Evolutionary conservation across 2,888 invertebrate species (phyloP).

Genomic region (Calliphora vomitoria): DNA sequence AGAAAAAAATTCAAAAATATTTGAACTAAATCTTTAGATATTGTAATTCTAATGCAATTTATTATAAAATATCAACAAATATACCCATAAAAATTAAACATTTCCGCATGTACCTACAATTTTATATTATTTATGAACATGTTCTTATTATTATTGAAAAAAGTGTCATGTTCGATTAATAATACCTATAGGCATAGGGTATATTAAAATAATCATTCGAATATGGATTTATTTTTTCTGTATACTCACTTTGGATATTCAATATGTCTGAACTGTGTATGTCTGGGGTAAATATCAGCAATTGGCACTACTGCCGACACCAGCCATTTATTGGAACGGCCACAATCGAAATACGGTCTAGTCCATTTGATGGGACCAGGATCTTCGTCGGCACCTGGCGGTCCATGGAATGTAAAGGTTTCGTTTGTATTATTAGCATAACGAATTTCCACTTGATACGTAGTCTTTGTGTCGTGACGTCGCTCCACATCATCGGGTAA

Average conservation of each 20-base stretch:
- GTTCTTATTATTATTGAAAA: too few species aligned
- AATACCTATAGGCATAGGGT: too few species aligned
- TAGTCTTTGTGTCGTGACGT: conserved; percentile 95
- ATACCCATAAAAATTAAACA: too few species aligned
- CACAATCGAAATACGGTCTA: conserved; percentile 98
- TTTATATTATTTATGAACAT: too few species aligned
- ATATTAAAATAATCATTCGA: too few species aligned
- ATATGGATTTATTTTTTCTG: neutral
- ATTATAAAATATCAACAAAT: too few species aligned
- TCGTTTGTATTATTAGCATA: conserved; percentile 98
- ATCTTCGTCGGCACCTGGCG: conserved; percentile 94
- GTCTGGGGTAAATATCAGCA: conserved; percentile 97
- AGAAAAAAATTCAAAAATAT: too few species aligned
- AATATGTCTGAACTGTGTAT: conserved; percentile 95
- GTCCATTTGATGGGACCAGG: conserved; percentile 98
- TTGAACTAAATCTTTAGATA: too few species aligned
- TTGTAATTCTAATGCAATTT: too few species aligned
- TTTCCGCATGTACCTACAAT: too few species aligned
- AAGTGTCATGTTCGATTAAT: too few species aligned
- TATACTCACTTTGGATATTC: conserved; percentile 94
- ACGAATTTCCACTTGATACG: conserved; percentile 96
- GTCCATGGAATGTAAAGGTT: conserved; percentile 98
- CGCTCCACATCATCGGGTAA: conserved; percentile 93
- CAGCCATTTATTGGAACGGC: conserved; percentile 97
- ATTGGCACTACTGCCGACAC: conserved; percentile 97